Base-by-base conservation (phyloP, 2,113 vertebrate species). In the Platichthys stellatus region DNA sequence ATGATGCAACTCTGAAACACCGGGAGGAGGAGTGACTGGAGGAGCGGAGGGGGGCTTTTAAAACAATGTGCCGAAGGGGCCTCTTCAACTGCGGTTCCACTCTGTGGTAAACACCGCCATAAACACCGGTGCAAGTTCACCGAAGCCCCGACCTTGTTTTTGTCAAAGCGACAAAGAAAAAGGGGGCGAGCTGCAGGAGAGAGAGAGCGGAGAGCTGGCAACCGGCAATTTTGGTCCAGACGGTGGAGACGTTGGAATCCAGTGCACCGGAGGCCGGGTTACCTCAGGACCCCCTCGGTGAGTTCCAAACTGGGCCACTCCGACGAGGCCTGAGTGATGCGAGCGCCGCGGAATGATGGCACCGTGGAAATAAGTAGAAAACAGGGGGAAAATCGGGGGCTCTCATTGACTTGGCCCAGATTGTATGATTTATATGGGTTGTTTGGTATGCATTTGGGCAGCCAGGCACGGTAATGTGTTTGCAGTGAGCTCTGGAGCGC, bases 391-490 rank as follows among this genome's bases (percentile, higher is more conserved):
- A 87, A 78, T 78, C 72, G 69, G 76, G 58, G 78, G 77, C 81
- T 85, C 86, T 88, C 87, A 88, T 84, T 88, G 89, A 90, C 90
- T 93, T 93, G 92, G 88, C 92, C 92, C 87, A 92, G 90, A 92
- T 92, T 90, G 88, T 86, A 79, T 92, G 90, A 92, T 93, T 91
- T 92, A 93, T 93, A 85, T 85, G 83, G 86, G 86, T 92, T 91
- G 88, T 92, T 93, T 90, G 88, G 72, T 88, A 89, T 90, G 89
- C 90, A 82, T 92, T 90, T 88, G 88, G 89, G 86, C 90, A 89
- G 89, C 54, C 43, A 85, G 86, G 88, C 88, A 70, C 76, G 85
- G 86, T 91, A 90, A 91, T 92, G 89, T 88, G 89, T 92, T 90
- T 89, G 88, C 87, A 84, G 83, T 81, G 80, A 82, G 89, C 87